phyloP scores from a whole-genome alignment of 2,888 invertebrate species.

The Dichetophora obliterata region DNA sequence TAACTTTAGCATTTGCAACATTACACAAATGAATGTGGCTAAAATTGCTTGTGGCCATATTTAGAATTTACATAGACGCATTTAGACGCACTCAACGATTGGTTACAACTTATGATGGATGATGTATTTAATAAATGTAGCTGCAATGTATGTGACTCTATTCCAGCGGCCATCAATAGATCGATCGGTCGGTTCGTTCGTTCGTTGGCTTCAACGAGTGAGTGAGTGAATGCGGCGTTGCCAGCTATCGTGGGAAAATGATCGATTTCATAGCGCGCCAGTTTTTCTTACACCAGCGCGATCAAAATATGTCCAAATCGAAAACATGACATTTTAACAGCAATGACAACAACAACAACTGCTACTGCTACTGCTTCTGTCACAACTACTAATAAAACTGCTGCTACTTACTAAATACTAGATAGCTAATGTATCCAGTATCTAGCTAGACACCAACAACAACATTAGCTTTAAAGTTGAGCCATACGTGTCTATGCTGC shows the following conservation, averaged over 20 bases:
- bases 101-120: constrained; percentile 36
- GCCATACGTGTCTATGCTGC: constrained; percentile 23
- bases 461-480: not conserved
- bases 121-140: constrained; percentile 31
- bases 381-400: constrained; percentile 4
- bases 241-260: constrained; percentile 67
- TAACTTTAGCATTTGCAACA: not conserved
- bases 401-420: not conserved
- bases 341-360: constrained; percentile 3
- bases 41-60: constrained; percentile 36
- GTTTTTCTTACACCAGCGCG: not conserved
- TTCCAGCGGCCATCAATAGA: not conserved
- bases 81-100: constrained; percentile 30
- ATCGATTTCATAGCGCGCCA: constrained; percentile 60
- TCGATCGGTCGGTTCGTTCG: not conserved
- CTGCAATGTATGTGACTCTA: not conserved
- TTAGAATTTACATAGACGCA: constrained; percentile 42
- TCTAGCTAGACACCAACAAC: not conserved
- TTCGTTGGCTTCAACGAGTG: constrained; percentile 3
- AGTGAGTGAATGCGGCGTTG: not conserved
- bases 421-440: constrained; percentile 5
- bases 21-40: constrained; percentile 34
- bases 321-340: constrained; percentile 35
- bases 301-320: constrained; percentile 36
- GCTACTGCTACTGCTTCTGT: not conserved